Percentiles rank a stretch among this genome's conserved stretches.
phyloP scores from a whole-genome alignment of 1,140 invertebrate genomes.

The Bombus superbus region DNA sequence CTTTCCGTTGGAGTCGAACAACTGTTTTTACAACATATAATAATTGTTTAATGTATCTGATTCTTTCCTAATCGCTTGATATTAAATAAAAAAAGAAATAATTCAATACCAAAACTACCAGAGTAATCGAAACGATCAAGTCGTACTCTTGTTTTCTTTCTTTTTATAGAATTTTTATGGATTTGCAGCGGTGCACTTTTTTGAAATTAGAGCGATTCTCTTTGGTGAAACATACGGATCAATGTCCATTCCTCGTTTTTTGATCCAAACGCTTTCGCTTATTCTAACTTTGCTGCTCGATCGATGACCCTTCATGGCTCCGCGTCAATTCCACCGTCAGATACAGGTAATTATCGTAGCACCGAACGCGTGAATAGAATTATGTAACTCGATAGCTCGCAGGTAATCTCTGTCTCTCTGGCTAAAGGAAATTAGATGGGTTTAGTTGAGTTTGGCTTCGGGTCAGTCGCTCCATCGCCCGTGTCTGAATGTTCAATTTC shows the following conservation, averaged over 20 bases:
- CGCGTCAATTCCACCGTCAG: not conserved
- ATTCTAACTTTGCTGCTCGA: no score
- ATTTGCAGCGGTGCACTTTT: no score
- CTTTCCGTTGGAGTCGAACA: slow-evolving; percentile 55
- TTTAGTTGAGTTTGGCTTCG: not conserved
- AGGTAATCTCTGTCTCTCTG: not conserved
- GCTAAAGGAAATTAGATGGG: not conserved
- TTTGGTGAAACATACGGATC: no score
- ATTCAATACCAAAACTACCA: no score
- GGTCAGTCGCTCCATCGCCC: not conserved
- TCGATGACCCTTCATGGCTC: not conserved
- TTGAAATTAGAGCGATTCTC: no score
- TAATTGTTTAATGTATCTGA: not conserved
- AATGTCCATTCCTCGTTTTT: no score
- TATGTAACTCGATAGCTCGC: not conserved
- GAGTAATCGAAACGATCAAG: no score
- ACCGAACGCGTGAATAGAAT: not conserved
- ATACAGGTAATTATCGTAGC: not conserved
- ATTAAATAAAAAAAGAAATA: no score
- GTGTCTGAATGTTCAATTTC: not conserved
- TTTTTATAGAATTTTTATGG: no score
- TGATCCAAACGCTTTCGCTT: no score
- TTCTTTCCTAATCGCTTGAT: no score
- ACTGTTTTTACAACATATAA: slow-evolving; percentile 48
- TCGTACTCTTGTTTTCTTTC: no score